phyloP scores from a whole-genome alignment of 2,113 vertebrate species.

The Coptodon rendalli region DNA sequence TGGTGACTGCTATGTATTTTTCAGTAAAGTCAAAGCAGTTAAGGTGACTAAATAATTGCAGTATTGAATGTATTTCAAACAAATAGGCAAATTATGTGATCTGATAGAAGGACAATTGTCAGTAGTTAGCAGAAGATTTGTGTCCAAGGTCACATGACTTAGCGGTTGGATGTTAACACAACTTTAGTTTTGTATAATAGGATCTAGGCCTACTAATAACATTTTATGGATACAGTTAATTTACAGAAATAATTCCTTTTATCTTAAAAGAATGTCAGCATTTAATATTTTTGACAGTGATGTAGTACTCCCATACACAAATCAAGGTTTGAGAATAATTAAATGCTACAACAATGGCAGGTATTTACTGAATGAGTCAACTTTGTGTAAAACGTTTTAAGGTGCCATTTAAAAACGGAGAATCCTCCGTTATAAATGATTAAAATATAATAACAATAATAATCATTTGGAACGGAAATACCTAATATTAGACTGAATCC shows the following conservation, averaged over 20 bases:
- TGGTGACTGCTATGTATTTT: neutral
- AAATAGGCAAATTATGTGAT: neutral
- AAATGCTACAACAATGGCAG: neutral
- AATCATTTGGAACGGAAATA: neutral
- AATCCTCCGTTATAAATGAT: neutral
- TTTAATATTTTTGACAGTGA: neutral
- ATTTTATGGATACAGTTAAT: neutral
- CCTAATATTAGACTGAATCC: neutral
- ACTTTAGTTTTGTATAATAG: neutral
- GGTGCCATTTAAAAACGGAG: neutral
- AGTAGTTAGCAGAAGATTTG: neutral
- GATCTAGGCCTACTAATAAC: neutral
- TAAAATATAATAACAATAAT: neutral
- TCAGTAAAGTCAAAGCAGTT: neutral
- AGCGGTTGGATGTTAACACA: neutral
- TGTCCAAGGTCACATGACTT: neutral
- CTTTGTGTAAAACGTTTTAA: neutral
- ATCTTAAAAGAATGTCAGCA: neutral
- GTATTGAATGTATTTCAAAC: conserved; percentile 18
- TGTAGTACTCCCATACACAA: neutral
- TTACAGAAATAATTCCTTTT: neutral
- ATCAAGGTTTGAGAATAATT: neutral
- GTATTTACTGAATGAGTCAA: neutral
- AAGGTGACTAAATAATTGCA: neutral
- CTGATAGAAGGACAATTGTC: neutral